Evolutionary conservation across 37 sponge, comb jelly and placozoan genomes (phyloP).

Genomic region (Mnemiopsis leidyi): DNA sequence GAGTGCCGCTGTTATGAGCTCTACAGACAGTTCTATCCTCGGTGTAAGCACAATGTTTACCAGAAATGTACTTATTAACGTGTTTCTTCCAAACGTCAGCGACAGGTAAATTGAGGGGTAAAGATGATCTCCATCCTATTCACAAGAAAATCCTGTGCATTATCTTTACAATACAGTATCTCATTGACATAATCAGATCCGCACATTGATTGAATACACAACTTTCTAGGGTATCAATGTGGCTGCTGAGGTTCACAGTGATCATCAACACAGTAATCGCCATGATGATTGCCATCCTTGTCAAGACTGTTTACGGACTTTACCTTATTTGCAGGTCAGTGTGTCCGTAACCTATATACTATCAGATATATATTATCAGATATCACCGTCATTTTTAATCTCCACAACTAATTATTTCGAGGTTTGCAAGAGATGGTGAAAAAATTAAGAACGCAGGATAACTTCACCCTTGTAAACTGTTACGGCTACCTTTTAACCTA

Average conservation of each 20-base stretch:
- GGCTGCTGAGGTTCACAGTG: conserved; percentile 4
- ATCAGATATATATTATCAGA: too few relatives aligned
- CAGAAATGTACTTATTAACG: conserved; percentile 1
- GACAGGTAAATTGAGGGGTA: too few relatives aligned
- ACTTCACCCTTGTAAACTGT: not conserved
- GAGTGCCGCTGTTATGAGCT: conserved; percentile 38
- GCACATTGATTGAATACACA: not conserved
- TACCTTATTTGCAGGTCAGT: conserved; percentile 40
- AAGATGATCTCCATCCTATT: too few relatives aligned
- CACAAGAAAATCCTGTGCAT: too few relatives aligned
- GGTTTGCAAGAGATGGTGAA: too few relatives aligned
- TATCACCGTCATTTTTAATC: too few relatives aligned
- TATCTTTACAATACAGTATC: too few relatives aligned
- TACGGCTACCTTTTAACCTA: too few relatives aligned
- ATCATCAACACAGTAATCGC: not conserved
- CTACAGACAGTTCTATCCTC: conserved; percentile 39
- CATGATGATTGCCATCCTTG: conserved; percentile 29
- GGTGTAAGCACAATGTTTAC: conserved; percentile 50
- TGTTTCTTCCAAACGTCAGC: not conserved
- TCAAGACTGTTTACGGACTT: conserved; percentile 28
- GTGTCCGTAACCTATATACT: too few relatives aligned
- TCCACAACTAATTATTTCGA: too few relatives aligned
- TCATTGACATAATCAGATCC: too few relatives aligned
- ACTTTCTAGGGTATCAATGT: not conserved
- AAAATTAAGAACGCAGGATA: too few relatives aligned